phyloP scores from a whole-genome alignment of 2,113 vertebrate genomes.

The Esox niger region DNA sequence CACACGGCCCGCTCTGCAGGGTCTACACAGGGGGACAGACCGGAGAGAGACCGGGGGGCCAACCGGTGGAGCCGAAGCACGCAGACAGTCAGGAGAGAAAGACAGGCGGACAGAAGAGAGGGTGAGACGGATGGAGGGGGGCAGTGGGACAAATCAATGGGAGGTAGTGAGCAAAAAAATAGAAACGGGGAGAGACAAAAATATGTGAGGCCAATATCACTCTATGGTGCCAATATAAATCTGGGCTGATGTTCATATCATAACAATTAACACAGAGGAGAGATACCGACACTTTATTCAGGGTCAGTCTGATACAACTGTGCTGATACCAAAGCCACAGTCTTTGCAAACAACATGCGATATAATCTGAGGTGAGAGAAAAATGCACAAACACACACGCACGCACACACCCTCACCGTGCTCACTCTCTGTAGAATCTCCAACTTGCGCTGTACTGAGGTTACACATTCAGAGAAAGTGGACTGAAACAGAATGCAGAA shows the following conservation, averaged over 20 bases:
- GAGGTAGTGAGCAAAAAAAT: not conserved
- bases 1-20: constrained; percentile 78
- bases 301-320: not conserved
- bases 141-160: not conserved
- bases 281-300: not conserved
- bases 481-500: constrained; percentile 97
- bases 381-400: not conserved
- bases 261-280: not conserved
- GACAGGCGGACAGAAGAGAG: not conserved
- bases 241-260: not conserved
- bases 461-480: constrained; percentile 89
- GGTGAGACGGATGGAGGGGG: not conserved
- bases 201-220: not conserved
- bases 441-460: constrained; percentile 84
- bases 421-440: constrained; percentile 88
- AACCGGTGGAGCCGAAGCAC: not conserved
- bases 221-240: not conserved
- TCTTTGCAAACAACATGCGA: not conserved
- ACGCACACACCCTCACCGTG: constrained; percentile 70
- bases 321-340: not conserved
- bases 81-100: not conserved
- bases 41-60: not conserved
- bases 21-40: constrained; percentile 56
- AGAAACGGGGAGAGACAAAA: not conserved
- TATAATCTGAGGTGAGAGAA: not conserved